phyloP scores from a whole-genome alignment of 2,888 invertebrate species.

The Sicus ferrugineus region DNA sequence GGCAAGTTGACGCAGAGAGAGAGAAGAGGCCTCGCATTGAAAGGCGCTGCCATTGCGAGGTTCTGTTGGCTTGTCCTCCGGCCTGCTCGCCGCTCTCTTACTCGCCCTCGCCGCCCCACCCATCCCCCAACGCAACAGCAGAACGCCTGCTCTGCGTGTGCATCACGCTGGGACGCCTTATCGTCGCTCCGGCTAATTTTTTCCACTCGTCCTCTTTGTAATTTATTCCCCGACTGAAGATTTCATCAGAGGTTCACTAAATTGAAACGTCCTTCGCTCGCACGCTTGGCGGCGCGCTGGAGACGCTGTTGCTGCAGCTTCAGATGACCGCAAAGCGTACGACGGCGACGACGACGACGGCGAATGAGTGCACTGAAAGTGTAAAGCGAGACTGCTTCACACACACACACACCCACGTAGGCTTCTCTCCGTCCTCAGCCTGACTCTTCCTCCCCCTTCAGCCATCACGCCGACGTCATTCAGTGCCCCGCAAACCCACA shows the following conservation, averaged over 20 bases:
- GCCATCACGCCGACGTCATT: neutral
- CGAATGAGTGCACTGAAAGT: neutral
- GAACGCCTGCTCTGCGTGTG: neutral
- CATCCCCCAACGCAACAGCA: neutral
- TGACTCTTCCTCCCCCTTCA: neutral
- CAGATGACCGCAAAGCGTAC: constrained; percentile 20
- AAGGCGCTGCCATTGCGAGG: neutral
- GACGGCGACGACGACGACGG: neutral
- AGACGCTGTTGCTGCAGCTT: too few relatives aligned
- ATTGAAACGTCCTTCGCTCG: constrained; percentile 23
- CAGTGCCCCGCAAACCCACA: neutral
- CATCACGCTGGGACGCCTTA: constrained; percentile 11
- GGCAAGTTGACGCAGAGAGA: neutral
- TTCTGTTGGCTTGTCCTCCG: neutral
- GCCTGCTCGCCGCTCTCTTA: neutral
- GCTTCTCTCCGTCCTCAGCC: neutral
- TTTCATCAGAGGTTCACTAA: constrained; percentile 26
- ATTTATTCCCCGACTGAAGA: constrained; percentile 29
- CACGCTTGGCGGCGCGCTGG: neutral
- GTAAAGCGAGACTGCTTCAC: neutral
- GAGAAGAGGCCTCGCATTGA: too few relatives aligned
- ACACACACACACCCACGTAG: too few relatives aligned
- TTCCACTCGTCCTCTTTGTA: constrained; percentile 17
- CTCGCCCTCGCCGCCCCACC: too few relatives aligned
- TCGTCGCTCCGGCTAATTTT: constrained; percentile 28